Conservation (phyloP, 2,113 vertebrate genomes). For the Oncorhynchus nerka region DNA sequence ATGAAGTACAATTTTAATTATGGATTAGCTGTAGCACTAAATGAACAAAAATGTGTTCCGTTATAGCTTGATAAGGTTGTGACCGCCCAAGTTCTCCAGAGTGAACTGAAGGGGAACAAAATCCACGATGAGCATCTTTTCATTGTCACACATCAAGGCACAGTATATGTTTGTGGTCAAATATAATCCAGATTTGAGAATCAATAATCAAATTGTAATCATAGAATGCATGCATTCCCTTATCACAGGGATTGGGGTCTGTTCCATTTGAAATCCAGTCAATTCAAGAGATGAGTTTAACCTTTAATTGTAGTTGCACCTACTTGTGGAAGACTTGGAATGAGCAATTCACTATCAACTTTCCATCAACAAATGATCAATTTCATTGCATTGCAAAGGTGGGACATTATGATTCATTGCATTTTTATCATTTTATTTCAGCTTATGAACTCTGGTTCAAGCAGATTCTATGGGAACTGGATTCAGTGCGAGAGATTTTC, state of each 20-base stretch:
- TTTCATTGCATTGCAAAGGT: not conserved
- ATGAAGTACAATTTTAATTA: not conserved
- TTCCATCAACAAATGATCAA: not conserved
- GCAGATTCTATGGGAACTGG: slow-evolving; percentile 94
- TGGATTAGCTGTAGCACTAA: not conserved
- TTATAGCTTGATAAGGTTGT: slow-evolving; percentile 89
- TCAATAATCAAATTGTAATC: too few species aligned
- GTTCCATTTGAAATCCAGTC: not conserved
- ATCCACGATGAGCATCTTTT: slow-evolving; percentile 98
- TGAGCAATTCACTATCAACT: not conserved
- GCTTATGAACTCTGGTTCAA: slow-evolving; percentile 98
- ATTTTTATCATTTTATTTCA: slow-evolving; percentile 49
- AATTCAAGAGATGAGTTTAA: not conserved
- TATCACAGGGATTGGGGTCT: too few species aligned
- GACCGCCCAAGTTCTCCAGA: slow-evolving; percentile 88
- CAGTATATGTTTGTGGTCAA: not conserved
- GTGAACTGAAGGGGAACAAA: slow-evolving; percentile 88
- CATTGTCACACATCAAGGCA: slow-evolving; percentile 96
- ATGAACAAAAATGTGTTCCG: slow-evolving; percentile 17
- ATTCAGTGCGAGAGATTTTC: slow-evolving; percentile 92
- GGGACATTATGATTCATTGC: not conserved
- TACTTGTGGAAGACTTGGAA: not conserved
- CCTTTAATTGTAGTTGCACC: not conserved
- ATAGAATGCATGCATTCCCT: too few species aligned
- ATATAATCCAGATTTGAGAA: too few species aligned